Evolutionary conservation across 2,888 invertebrate genomes (phyloP).

Genomic region (Amphipyra tragopoginis): DNA sequence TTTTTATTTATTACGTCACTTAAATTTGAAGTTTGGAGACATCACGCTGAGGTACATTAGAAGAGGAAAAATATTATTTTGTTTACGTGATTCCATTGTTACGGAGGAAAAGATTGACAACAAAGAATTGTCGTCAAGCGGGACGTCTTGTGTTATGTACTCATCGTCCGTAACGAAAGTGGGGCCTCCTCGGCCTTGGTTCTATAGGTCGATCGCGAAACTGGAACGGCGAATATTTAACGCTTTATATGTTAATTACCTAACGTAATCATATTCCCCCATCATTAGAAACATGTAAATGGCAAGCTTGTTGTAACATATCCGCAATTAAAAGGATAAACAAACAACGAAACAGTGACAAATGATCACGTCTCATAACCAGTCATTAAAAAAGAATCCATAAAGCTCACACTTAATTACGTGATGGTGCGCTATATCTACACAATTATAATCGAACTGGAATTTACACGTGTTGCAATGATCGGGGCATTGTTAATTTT

Average conservation of each 20-base stretch:
- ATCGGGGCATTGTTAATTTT: slow-evolving; percentile 54
- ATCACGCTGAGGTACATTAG: slow-evolving; percentile 9
- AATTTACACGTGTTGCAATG: slow-evolving; percentile 72
- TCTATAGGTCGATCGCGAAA: slow-evolving; percentile 58
- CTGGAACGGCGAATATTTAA: slow-evolving; percentile 64
- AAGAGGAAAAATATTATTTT: slow-evolving; percentile 24
- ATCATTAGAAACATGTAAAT: slow-evolving; percentile 39
- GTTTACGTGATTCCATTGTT: slow-evolving; percentile 24
- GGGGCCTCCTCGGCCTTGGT: slow-evolving; percentile 75
- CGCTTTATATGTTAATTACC: slow-evolving; percentile 57
- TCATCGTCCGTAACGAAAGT: slow-evolving; percentile 70
- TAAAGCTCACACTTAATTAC: slow-evolving; percentile 68
- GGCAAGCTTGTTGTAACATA: slow-evolving; percentile 36
- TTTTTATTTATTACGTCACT: slow-evolving; percentile 20
- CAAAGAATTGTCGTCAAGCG: slow-evolving; percentile 46
- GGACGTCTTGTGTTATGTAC: slow-evolving; percentile 56
- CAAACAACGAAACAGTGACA: slow-evolving; percentile 38
- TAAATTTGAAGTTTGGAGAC: slow-evolving; percentile 22
- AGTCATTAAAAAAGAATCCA: slow-evolving; percentile 71
- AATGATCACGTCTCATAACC: slow-evolving; percentile 35
- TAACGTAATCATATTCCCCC: slow-evolving; percentile 58
- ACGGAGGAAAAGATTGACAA: slow-evolving; percentile 36
- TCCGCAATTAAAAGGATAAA: slow-evolving; percentile 20
- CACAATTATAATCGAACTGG: slow-evolving; percentile 58
- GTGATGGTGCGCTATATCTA: slow-evolving; percentile 64